Percentiles rank a stretch among this genome's conserved stretches.
Conservation (phyloP, 2,113 vertebrate genomes). For the Panthera leo region DNA sequence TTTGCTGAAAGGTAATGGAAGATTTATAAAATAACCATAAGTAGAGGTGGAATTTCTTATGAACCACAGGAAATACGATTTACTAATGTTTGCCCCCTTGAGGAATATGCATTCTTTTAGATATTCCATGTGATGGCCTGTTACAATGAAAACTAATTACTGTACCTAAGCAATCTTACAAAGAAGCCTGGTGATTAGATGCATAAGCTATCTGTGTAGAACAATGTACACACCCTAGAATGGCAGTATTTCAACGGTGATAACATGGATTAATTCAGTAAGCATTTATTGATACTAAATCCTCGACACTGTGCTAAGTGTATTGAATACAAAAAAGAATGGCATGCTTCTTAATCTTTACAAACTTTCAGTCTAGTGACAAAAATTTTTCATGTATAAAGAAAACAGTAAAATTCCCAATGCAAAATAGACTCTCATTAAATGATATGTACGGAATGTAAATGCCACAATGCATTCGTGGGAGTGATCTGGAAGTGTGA, state of each 20-base stretch:
- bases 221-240: background rate
- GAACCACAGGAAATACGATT: background rate
- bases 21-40: background rate
- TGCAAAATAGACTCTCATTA: background rate
- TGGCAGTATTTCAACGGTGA: background rate
- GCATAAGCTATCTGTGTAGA: background rate
- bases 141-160: background rate
- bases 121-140: background rate
- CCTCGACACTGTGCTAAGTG: background rate
- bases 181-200: background rate
- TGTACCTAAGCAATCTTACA: background rate
- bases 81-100: background rate
- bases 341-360: background rate
- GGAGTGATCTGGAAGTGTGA: background rate
- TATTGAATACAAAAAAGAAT: background rate
- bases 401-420: background rate
- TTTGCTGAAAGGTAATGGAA: background rate
- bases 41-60: background rate
- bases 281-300: slow-evolving; percentile 39
- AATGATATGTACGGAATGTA: background rate
- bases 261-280: slow-evolving; percentile 39
- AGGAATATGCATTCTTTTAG: background rate
- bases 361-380: background rate
- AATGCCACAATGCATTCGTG: background rate
- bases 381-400: background rate